Evolutionary conservation across 92 coral and sea anemone species (phyloP), one percentile per base, ranked within the genome.

Genomic region (Heliopora coerulea): DNA sequence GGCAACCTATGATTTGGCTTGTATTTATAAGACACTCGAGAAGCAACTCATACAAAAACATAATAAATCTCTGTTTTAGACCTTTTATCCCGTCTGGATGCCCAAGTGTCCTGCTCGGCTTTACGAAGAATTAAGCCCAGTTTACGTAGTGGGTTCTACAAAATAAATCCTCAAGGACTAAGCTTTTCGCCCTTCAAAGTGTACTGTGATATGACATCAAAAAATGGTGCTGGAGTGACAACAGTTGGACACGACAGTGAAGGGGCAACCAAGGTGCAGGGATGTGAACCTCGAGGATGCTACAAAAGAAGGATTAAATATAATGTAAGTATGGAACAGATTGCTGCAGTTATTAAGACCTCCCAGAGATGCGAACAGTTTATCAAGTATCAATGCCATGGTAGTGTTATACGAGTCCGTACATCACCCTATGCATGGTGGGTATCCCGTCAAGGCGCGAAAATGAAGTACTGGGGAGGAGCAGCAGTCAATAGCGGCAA

Each of bases 211-310:
- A 62, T 62, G 69, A 62, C 69, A 4, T 62, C 49, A 17, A 37
- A 62, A 32, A 62, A 62, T 62, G 69, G 42, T 17, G 49, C 13
- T 62, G 69, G 69, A 6, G 69, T 62, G 69, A 35, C 69, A 62
- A 49, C 10, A 44, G 17, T 62, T 15, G 69, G 69, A 62, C 69
- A 62, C 25, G 29, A 62, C 69, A 62, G 69, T 62, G 69, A 62
- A 25, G 39, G 49, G 35, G 25, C 8, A 62, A 62, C 15, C 14
- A 46, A 46, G n/a, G 52, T 46, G 61, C 13, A 13, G 3, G 61
- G 61, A 56, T 56, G 21, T 56, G 61, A 56, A 21, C 8, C 13
- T 2, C 27, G 13, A 56, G 61, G 52, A 46, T 46, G 49, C 13
- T 62, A 62, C 73, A 44, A 57, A 23, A 44, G 35, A 44, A 42